Evolutionary conservation across 2,888 invertebrate species (phyloP).

Genomic region (Drosophila kokeensis): DNA sequence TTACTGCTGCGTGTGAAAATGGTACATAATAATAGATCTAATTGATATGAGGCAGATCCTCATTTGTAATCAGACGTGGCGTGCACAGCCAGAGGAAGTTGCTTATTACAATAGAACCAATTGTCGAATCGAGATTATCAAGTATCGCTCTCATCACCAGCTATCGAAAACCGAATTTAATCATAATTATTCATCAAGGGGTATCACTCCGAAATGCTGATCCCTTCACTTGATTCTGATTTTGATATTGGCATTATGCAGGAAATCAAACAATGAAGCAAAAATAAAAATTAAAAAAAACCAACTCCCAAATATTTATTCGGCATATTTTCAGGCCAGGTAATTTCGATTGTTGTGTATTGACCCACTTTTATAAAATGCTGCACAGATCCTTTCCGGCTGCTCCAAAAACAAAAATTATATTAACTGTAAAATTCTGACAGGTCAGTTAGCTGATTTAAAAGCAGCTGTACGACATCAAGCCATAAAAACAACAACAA

Average conservation of each 20-base stretch:
- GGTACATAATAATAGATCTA: constrained; percentile 23
- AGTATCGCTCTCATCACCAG: constrained; percentile 3
- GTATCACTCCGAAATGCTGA: not conserved
- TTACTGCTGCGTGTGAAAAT: constrained; percentile 42
- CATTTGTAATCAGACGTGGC: constrained; percentile 16
- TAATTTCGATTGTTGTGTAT: constrained; percentile 45
- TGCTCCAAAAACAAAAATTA: constrained; percentile 33
- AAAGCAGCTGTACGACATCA: constrained; percentile 53
- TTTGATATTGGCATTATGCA: not conserved
- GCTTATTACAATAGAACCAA: constrained; percentile 31
- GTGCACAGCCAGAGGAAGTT: constrained; percentile 32
- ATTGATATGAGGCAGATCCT: constrained; percentile 34
- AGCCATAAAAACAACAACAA: constrained; percentile 49
- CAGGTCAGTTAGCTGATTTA: constrained; percentile 76
- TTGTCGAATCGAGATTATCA: not conserved
- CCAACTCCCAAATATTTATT: not conserved
- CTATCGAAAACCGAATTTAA: not conserved
- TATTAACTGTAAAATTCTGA: constrained; percentile 76
- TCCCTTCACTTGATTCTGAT: not conserved
- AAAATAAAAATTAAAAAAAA: not conserved
- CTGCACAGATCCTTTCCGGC: constrained; percentile 32
- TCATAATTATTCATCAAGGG: not conserved
- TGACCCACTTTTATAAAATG: constrained; percentile 60
- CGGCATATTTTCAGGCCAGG: constrained; percentile 8
- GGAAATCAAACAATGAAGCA: not conserved